phyloP scores from a whole-genome alignment of 2,888 invertebrate genomes.

The Aspidiotus destructor region DNA sequence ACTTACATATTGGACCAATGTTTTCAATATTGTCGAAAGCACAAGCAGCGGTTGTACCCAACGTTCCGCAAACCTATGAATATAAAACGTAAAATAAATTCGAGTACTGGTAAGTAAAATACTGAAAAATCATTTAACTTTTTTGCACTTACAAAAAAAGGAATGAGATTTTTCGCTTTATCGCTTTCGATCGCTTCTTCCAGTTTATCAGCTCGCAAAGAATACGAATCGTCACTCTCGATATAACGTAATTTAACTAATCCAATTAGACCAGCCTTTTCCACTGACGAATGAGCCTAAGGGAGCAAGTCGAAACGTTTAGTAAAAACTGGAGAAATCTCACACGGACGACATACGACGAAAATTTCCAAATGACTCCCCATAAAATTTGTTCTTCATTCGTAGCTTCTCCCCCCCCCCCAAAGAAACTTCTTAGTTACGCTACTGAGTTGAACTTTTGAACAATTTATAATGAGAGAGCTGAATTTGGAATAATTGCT shows the following conservation, averaged over 20 bases:
- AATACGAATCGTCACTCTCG: constrained; percentile 73
- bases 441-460: no score
- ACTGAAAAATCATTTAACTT: not conserved
- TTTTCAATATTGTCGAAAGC: constrained; percentile 81
- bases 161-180: constrained; percentile 71
- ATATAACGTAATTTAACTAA: constrained; percentile 86
- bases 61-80: constrained; percentile 76
- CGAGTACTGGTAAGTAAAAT: not conserved
- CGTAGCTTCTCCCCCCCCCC: no score
- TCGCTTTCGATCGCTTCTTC: constrained; percentile 70
- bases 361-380: no score
- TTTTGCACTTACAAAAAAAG: constrained; percentile 71
- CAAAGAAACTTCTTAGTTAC: no score
- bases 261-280: constrained; percentile 88
- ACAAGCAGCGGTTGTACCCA: constrained; percentile 95
- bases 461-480: no score
- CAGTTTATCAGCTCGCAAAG: constrained; percentile 71
- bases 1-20: constrained; percentile 52
- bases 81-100: not conserved
- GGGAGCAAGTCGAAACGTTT: constrained; percentile 18
- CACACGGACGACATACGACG: no score
- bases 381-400: no score
- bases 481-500: no score
- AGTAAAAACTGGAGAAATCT: not conserved
- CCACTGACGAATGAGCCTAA: constrained; percentile 86